phyloP scores from a whole-genome alignment of 2,888 invertebrate species.

The Ferdinandea cuprea region DNA sequence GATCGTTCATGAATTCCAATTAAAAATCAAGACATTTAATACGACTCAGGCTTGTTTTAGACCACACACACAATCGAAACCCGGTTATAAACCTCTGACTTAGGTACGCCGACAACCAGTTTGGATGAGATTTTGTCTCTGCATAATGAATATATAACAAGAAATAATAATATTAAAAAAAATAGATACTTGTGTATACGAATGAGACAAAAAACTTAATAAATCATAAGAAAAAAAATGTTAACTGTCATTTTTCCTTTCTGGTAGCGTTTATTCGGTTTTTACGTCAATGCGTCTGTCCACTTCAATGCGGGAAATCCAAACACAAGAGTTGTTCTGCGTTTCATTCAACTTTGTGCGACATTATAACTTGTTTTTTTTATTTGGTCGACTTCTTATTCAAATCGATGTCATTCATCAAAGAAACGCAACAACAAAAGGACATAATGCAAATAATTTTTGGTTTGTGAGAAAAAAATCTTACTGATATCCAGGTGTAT shows the following conservation, averaged over 20 bases:
- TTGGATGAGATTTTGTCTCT: slow-evolving; percentile 24
- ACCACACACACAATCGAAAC: slow-evolving; percentile 44
- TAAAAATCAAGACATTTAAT: slow-evolving; percentile 34
- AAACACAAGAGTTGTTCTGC: slow-evolving; percentile 43
- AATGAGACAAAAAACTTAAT: slow-evolving; percentile 39
- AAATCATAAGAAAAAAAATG: slow-evolving; percentile 34
- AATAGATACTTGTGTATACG: not conserved
- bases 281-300: not conserved
- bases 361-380: slow-evolving; percentile 17
- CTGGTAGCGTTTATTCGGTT: not conserved
- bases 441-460: not conserved
- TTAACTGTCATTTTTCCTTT: slow-evolving; percentile 35
- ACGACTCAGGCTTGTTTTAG: slow-evolving; percentile 9
- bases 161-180: not conserved
- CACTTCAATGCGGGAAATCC: not conserved
- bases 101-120: slow-evolving; percentile 33
- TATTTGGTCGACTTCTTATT: slow-evolving; percentile 4
- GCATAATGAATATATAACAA: slow-evolving; percentile 1
- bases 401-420: slow-evolving; percentile 36
- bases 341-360: slow-evolving; percentile 32
- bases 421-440: not conserved
- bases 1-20: slow-evolving; percentile 31
- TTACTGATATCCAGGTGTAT: no score
- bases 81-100: slow-evolving; percentile 21
- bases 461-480: no score